These are phyloP conservation scores for Callinectes sapidus DNA, from an alignment of 2,888 invertebrate species.

Conservation along the genomic window DNA sequence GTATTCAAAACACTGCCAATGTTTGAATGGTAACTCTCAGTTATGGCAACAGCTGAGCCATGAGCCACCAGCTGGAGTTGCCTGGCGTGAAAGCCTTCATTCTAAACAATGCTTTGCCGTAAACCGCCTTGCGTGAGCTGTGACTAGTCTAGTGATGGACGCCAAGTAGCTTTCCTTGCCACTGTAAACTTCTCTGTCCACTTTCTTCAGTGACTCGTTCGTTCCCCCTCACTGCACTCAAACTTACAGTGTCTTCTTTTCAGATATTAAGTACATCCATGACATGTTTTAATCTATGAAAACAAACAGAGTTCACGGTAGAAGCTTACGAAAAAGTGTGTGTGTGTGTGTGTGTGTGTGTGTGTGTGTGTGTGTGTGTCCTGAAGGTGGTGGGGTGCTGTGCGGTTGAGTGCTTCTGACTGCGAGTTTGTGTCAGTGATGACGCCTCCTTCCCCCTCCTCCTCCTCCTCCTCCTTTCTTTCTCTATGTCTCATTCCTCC, in stretches of 20 bases:
- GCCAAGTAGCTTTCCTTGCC: neutral
- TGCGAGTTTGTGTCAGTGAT: neutral
- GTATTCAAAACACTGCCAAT: too few species aligned
- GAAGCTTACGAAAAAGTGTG: neutral
- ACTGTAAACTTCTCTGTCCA: neutral
- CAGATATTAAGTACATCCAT: neutral
- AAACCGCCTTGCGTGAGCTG: too few species aligned
- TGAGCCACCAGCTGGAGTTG: too few species aligned
- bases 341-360: neutral
- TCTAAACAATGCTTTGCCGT: too few species aligned
- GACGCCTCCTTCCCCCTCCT: neutral
- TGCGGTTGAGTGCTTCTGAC: neutral
- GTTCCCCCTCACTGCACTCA: neutral
- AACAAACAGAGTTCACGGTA: neutral
- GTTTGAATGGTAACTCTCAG: too few species aligned
- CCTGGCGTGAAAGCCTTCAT: too few species aligned
- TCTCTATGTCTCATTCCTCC: neutral
- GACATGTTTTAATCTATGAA: neutral
- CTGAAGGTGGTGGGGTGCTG: neutral
- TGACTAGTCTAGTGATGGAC: neutral
- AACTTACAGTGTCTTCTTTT: neutral
- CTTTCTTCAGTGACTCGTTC: neutral
- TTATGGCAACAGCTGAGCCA: too few species aligned
- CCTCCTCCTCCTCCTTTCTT: constrained; percentile 29
- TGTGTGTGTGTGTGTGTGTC: neutral